Evolutionary conservation across 92 coral and sea anemone species (phyloP).

Genomic region (Pocillopora meandrina): DNA sequence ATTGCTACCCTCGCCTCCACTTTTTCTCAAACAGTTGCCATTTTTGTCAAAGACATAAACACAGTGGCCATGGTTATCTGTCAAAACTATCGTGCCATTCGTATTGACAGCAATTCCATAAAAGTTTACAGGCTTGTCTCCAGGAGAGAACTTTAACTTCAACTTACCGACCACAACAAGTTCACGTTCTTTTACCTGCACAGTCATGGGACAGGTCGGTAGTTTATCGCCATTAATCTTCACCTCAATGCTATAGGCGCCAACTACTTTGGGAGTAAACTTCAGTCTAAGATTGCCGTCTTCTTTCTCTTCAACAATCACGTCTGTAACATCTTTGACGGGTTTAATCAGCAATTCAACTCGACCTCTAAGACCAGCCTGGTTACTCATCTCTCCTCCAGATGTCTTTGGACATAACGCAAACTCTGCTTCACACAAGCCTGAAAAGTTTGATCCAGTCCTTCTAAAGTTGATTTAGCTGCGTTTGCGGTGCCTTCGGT

Average conservation of each 20-base stretch:
- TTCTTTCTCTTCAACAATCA: neutral
- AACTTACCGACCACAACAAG: slow-evolving; percentile 4
- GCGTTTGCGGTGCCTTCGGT: too few species aligned
- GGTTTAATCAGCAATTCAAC: too few species aligned
- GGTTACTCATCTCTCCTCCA: too few species aligned
- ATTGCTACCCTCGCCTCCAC: neutral
- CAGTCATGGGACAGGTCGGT: neutral
- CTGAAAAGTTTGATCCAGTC: too few species aligned
- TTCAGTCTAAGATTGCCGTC: neutral
- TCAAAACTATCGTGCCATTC: neutral
- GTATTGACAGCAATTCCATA: neutral
- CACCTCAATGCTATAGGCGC: neutral
- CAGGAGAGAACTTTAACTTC: neutral
- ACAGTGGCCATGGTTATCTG: neutral
- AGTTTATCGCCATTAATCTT: slow-evolving; percentile 11
- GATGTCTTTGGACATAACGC: too few species aligned
- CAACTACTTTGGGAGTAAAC: neutral
- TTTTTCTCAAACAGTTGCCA: neutral
- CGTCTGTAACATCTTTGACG: too few species aligned
- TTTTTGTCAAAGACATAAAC: neutral
- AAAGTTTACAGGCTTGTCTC: neutral
- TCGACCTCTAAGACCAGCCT: too few species aligned
- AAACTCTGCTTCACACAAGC: too few species aligned
- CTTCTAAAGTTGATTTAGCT: too few species aligned
- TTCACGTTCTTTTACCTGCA: slow-evolving; percentile 10